These are phyloP conservation scores for Leptatherina wallacei DNA, from an alignment of 2,797 vertebrate species.

Conservation along the genomic window DNA sequence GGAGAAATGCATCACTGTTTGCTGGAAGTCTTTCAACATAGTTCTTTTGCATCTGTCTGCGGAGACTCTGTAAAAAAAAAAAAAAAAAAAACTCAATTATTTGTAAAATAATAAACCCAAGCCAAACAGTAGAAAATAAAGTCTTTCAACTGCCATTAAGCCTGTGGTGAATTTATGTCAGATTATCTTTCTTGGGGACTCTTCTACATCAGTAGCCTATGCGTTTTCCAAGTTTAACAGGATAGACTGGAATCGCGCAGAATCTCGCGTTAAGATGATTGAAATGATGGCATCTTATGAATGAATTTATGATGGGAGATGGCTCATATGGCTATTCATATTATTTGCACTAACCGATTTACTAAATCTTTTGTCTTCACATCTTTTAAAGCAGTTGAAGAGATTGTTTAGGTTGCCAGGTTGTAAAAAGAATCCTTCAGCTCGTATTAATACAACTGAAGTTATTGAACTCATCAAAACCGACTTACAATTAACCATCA, in stretches of 20 bases:
- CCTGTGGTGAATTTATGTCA: neutral
- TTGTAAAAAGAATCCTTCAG: neutral
- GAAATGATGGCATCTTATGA: neutral
- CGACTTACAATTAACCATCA: neutral
- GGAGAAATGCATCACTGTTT: neutral
- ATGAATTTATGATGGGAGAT: conserved; percentile 14
- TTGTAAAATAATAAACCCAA: conserved; percentile 1
- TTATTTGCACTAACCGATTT: no score
- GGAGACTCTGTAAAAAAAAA: neutral
- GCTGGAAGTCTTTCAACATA: neutral
- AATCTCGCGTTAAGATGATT: neutral
- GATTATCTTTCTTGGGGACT: neutral
- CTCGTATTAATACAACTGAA: neutral
- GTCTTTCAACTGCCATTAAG: neutral
- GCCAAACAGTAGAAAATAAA: neutral
- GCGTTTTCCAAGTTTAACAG: neutral
- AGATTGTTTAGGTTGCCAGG: neutral
- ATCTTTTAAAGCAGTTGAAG: neutral
- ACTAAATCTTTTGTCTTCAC: neutral
- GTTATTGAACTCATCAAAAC: neutral
- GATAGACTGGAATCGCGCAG: neutral
- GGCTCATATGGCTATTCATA: neutral
- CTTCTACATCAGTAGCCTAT: neutral
- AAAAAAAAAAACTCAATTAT: neutral
- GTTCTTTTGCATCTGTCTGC: neutral